phyloP scores from a whole-genome alignment of 2,113 vertebrate genomes.

The Pongo pygmaeus region DNA sequence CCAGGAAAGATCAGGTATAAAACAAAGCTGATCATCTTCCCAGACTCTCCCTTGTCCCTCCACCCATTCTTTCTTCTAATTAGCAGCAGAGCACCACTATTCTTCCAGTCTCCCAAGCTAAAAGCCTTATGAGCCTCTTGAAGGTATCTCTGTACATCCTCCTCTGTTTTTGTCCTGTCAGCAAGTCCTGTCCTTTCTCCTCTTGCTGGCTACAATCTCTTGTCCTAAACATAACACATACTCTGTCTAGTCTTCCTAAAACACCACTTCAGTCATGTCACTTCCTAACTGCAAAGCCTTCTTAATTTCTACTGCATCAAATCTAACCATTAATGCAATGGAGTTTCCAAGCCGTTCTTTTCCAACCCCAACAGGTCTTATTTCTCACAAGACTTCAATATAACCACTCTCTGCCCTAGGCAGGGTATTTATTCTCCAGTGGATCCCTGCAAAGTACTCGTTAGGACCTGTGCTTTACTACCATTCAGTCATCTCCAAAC shows the following conservation, averaged over 20 bases:
- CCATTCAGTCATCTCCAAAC: background rate
- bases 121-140: background rate
- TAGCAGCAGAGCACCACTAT: background rate
- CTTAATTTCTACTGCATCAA: conserved; percentile 1
- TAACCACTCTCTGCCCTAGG: background rate
- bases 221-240: background rate
- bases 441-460: background rate
- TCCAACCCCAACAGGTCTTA: background rate
- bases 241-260: background rate
- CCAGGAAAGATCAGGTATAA: background rate
- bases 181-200: background rate
- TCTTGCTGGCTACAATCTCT: background rate
- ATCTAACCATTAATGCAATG: background rate
- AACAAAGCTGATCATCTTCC: background rate
- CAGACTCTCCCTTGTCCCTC: background rate
- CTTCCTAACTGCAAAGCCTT: conserved; percentile 8
- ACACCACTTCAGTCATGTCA: background rate
- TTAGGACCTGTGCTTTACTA: conserved; percentile 11
- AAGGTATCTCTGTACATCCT: background rate
- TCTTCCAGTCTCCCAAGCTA: background rate
- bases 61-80: background rate
- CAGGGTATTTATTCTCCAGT: background rate
- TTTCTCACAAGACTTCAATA: conserved; percentile 16
- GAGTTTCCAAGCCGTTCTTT: background rate
- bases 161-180: background rate